Conservation (phyloP, 2,888 invertebrate species). For the Rhagophthalmus giganteus region DNA sequence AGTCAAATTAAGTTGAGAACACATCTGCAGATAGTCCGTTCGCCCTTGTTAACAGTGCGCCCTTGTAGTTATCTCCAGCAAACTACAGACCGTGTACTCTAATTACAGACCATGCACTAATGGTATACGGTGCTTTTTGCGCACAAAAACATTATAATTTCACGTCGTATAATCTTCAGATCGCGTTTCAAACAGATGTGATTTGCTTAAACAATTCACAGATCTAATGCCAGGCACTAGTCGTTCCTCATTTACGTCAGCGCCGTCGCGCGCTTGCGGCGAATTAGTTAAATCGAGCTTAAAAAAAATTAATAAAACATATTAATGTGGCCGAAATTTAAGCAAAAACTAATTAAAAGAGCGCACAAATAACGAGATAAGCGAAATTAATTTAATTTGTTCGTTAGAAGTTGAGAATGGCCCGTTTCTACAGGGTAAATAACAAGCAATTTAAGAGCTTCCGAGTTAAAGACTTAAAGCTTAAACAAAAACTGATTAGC, state of each 20-base stretch:
- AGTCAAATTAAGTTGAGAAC: slow-evolving; percentile 37
- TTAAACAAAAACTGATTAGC: not conserved
- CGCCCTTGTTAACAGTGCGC: slow-evolving; percentile 30
- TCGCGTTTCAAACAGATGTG: slow-evolving; percentile 38
- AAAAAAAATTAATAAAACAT: not conserved
- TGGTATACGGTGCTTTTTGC: slow-evolving; percentile 29
- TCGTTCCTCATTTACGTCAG: too few relatives aligned
- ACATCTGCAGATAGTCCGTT: slow-evolving; percentile 28
- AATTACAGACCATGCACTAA: slow-evolving; percentile 32
- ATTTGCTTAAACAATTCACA: slow-evolving; percentile 26
- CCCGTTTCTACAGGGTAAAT: not conserved
- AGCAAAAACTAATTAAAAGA: not conserved
- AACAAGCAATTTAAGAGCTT: not conserved
- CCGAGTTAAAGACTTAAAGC: not conserved
- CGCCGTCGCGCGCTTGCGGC: too few relatives aligned
- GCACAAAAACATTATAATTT: slow-evolving; percentile 36
- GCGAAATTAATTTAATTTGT: slow-evolving; percentile 5
- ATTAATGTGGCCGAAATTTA: not conserved
- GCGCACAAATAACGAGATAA: slow-evolving; percentile 1
- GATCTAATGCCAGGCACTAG: too few relatives aligned
- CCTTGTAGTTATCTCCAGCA: slow-evolving; percentile 32
- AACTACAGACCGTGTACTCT: slow-evolving; percentile 33
- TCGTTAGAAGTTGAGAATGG: slow-evolving; percentile 3
- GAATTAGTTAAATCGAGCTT: too few relatives aligned
- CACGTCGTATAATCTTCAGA: slow-evolving; percentile 35